Evolutionary conservation across 2,797 vertebrate genomes (phyloP).

Genomic region (Channa striata): DNA sequence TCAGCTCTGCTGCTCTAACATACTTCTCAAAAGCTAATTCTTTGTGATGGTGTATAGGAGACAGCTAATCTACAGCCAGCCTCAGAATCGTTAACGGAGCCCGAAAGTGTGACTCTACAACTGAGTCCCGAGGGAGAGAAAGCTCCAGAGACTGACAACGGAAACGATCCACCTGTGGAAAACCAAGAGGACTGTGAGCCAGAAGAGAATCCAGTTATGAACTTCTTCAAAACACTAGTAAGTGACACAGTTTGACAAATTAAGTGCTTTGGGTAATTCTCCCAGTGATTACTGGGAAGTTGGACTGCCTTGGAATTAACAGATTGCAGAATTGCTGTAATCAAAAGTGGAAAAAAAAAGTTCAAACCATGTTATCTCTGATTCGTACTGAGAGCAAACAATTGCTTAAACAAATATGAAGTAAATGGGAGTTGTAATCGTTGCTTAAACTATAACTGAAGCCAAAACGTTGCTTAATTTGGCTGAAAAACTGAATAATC

Average conservation of each 20-base stretch:
- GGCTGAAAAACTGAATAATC: constrained; percentile 1
- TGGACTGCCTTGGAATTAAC: background rate
- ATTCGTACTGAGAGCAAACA: constrained; percentile 1
- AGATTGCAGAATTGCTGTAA: background rate
- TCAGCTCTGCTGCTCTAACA: constrained; percentile 75
- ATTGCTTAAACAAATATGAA: background rate
- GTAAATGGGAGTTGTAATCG: background rate
- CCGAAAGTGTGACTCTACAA: constrained; percentile 63
- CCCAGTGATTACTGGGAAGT: constrained; percentile 15
- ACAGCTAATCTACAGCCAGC: constrained; percentile 78
- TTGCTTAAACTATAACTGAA: constrained; percentile 1
- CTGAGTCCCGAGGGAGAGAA: constrained; percentile 51
- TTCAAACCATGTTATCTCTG: constrained; percentile 5
- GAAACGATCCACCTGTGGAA: constrained; percentile 57
- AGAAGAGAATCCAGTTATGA: constrained; percentile 93
- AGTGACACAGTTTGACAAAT: constrained; percentile 69
- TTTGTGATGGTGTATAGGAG: constrained; percentile 85
- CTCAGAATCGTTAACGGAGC: constrained; percentile 52
- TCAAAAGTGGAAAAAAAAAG: constrained; percentile 13
- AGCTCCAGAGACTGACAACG: constrained; percentile 51
- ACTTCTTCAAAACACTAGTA: constrained; percentile 98
- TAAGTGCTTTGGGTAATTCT: background rate
- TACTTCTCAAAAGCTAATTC: constrained; percentile 74
- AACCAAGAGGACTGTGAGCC: constrained; percentile 60
- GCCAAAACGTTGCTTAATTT: background rate